Conservation (phyloP, 2,888 invertebrate species). For the Melanophora roralis region DNA sequence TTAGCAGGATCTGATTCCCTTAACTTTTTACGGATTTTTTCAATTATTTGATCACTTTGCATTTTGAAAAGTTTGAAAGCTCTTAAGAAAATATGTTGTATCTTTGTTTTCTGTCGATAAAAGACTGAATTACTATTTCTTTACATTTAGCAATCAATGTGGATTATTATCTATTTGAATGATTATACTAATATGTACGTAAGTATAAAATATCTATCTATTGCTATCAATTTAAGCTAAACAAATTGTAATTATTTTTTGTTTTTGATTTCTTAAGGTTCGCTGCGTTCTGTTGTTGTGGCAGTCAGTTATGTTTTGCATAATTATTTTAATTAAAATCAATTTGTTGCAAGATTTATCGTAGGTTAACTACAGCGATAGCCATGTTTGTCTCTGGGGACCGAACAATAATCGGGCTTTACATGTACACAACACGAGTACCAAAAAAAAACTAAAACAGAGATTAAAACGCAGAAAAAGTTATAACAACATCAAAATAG, state of each 20-base stretch:
- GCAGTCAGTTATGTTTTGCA: constrained; percentile 67
- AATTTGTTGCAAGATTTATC: constrained; percentile 65
- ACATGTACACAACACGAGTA: no score
- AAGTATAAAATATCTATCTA: not conserved
- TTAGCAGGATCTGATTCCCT: constrained; percentile 72
- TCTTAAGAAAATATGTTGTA: constrained; percentile 30
- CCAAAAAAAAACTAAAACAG: no score
- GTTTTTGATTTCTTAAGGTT: constrained; percentile 52
- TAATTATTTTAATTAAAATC: constrained; percentile 74
- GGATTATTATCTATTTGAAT: constrained; percentile 32
- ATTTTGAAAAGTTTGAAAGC: no score
- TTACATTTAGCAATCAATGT: constrained; percentile 38
- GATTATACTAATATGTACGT: not conserved
- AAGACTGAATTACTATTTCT: constrained; percentile 39
- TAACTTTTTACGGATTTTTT: constrained; percentile 74
- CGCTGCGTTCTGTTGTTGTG: constrained; percentile 28
- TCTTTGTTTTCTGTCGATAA: constrained; percentile 42
- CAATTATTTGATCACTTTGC: constrained; percentile 75
- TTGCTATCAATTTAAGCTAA: constrained; percentile 52
- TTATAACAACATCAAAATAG: no score
- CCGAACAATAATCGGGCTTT: no score
- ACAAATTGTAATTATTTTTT: constrained; percentile 1
- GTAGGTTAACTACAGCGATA: not conserved
- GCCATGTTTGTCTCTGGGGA: no score
- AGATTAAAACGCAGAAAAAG: no score